Evolutionary conservation across 2,797 vertebrate genomes (phyloP).

Genomic region (Sebastes cheni): DNA sequence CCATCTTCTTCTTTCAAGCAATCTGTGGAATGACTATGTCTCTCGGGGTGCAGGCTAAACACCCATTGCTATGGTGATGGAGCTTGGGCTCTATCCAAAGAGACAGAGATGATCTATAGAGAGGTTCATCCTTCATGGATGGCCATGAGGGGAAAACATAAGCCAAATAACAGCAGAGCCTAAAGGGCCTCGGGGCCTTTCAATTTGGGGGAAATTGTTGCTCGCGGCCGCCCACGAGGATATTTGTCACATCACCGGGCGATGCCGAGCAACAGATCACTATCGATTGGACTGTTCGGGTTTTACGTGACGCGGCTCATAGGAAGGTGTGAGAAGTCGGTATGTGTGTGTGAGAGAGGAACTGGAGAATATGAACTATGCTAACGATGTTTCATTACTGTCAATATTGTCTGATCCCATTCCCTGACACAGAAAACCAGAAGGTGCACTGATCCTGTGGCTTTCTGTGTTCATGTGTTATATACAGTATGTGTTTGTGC

Average conservation of each 20-base stretch:
- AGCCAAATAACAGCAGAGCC: conserved; percentile 73
- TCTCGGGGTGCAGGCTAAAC: conserved; percentile 71
- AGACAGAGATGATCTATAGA: conserved; percentile 78
- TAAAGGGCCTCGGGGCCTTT: conserved; percentile 70
- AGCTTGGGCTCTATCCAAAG: conserved; percentile 69
- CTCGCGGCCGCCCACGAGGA: conserved; percentile 53
- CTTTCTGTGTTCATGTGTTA: not conserved
- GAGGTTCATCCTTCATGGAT: conserved; percentile 71
- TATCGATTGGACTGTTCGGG: conserved; percentile 49
- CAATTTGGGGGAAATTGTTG: conserved; percentile 77
- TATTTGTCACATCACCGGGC: conserved; percentile 70
- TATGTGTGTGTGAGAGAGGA: not conserved
- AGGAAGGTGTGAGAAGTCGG: conserved; percentile 7
- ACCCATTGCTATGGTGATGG: conserved; percentile 78
- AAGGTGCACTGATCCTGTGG: not conserved
- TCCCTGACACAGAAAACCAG: not conserved
- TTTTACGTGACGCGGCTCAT: conserved; percentile 44
- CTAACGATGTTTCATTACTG: conserved; percentile 51
- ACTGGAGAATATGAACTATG: conserved; percentile 21
- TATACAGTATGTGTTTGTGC: not conserved
- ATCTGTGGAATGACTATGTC: conserved; percentile 66
- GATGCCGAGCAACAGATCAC: conserved; percentile 63
- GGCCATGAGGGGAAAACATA: conserved; percentile 71
- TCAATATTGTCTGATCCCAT: conserved; percentile 29
- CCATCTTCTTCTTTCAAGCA: conserved; percentile 56